Base-by-base conservation (phyloP, 2,888 invertebrate genomes). In the Diaprepes abbreviatus region DNA sequence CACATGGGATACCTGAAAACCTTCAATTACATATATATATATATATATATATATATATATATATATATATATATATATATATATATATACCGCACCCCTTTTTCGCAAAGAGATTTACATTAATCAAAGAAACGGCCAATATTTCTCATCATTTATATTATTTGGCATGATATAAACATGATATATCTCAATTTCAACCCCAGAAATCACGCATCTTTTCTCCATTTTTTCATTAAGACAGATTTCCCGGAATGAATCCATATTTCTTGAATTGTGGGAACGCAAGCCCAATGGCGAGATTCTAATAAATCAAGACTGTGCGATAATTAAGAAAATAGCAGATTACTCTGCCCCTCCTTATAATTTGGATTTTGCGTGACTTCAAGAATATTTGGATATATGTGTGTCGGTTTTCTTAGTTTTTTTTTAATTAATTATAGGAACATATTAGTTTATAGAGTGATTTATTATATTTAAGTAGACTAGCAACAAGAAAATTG, bases 281-380 rank as follows among this genome's bases (percentile, higher is more conserved):
- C 19, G 16, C 17, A 57, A 65, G 45, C 60, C 70, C 70, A 35
- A 36, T 45, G 40, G 45, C 43, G 55, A 54, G 58, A 65, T 52
- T 24, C 65, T 65, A 70, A 70, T 70, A 70, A 70, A 69, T 69
- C 69, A 69, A 54, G 59, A 45, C 45, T 19, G 10, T 24, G 50
- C 65, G 60, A 59, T 66, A 70, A 70, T 70, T 70, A 70, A 70
- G 62, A 66, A 62, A 66, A 70, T 57, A 55, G 67, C 62, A 54
- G 67, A 62, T 62, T 43, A 24, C 38, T 24, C 6, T 10, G 36
- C 33, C 38, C 19, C 67, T 19, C 67, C 67, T 45, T 60, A 54
- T 67, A 67, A 67, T 67, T 67, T 62, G 55, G 67, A 33, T 55
- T 62, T 67, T 40, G 67, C 67, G 67, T 67, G 67, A 66, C 52